Base-by-base conservation (phyloP, 1,140 invertebrate species). In the Bicyclus anynana region DNA sequence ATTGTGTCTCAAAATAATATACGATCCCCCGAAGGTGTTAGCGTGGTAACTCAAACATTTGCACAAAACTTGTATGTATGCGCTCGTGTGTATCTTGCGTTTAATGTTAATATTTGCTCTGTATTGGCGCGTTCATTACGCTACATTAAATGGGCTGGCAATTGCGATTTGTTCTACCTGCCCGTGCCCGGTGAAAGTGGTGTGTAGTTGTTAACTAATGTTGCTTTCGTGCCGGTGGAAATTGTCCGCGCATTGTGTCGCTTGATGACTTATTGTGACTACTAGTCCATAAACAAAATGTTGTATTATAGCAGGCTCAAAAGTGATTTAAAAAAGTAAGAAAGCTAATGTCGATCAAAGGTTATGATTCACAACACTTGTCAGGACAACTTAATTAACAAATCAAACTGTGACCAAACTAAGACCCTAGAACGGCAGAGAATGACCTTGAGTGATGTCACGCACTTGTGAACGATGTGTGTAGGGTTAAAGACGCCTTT, bases 151-250 rank as follows among this genome's bases (percentile, higher is more conserved):
- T 60, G 49, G 44, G 42, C 40, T 54, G 62, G 40, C 60, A 65
- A 65, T 65, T 53, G 57, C 53, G 53, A 57, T 67, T 68, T 60
- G 66, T 60, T 64, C 42, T 56, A 13, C 51, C n/a, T n/a, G n/a
- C n/a, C n/a, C n/a, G n/a, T n/a, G n/a, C n/a, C 20, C 16, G 55
- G 59, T 59, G 63, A 69, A 69, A 66, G 67, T 69, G 20, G 10
- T 44, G 38, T 40, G 48, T 50, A 52, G 35, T 65, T 12, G 29
- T 7, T 12, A 33, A 33, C 9, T 33, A 65, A 59, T 65, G 62
- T 57, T 54, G 50, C 60, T 51, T 58, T 58, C 48, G 65, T 67
- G 65, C 58, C 33, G 42, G 65, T 54, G 46, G 44, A 53, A 59
- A 62, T 37, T 53, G 47, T 59, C 51, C 48, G 49, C 60, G 61